phyloP scores from a whole-genome alignment of 2,797 vertebrate genomes.

The Mormyrus hasselquistii region DNA sequence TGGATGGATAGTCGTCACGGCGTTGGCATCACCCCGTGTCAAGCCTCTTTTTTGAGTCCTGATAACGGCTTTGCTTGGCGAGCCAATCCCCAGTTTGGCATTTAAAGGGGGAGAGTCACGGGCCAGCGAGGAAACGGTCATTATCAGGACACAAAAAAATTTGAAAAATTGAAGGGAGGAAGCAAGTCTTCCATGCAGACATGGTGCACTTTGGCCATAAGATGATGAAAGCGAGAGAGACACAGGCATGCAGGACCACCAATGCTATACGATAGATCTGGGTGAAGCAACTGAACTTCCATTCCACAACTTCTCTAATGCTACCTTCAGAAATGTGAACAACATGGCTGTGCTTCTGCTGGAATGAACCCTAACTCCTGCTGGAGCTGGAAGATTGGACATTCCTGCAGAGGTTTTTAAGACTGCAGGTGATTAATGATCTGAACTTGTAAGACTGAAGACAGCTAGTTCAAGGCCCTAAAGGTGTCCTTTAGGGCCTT shows the following conservation, averaged over 20 bases:
- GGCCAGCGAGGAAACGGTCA: not conserved
- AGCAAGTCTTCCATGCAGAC: not conserved
- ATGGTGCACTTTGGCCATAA: not conserved
- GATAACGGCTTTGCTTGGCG: not conserved
- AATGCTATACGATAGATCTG: not conserved
- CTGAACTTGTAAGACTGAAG: not conserved
- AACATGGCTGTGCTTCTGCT: not conserved
- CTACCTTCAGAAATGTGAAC: not conserved
- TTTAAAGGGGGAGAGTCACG: not conserved
- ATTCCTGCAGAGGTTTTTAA: not conserved
- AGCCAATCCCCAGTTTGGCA: not conserved
- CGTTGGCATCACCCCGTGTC: not conserved
- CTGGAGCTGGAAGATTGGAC: not conserved
- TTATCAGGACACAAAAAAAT: conserved; percentile 12
- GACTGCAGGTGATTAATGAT: not conserved
- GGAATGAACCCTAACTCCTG: not conserved
- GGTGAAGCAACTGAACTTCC: not conserved
- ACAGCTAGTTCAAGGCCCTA: not conserved
- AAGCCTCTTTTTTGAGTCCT: conserved; percentile 34
- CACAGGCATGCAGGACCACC: not conserved
- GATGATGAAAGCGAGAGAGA: not conserved
- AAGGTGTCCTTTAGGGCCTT: not conserved
- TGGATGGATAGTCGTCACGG: conserved; percentile 17
- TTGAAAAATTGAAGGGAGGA: not conserved
- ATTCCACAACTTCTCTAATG: not conserved